Evolutionary conservation across 2,888 invertebrate genomes (phyloP).

Genomic region (Trachelus stipa): DNA sequence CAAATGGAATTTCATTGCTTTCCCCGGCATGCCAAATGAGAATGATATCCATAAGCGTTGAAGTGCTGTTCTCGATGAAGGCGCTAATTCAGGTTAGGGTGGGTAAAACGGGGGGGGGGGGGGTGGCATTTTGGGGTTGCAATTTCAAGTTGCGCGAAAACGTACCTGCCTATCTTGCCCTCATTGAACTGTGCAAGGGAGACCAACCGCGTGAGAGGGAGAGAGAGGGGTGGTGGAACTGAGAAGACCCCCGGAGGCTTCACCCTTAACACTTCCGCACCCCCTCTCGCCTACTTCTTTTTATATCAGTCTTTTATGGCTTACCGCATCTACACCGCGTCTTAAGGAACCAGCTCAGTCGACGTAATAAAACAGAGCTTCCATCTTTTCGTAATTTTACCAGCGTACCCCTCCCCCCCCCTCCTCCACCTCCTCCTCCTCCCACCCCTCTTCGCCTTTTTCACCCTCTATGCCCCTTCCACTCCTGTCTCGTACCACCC

Average conservation of each 20-base stretch:
- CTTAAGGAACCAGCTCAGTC: slow-evolving; percentile 11
- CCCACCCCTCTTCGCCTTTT: neutral
- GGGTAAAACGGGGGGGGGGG: too few relatives aligned
- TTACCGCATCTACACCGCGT: slow-evolving; percentile 10
- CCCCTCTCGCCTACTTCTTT: neutral
- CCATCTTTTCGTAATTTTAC: slow-evolving; percentile 22
- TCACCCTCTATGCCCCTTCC: neutral
- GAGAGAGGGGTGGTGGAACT: neutral
- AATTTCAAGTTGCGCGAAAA: neutral
- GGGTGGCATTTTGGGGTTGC: neutral
- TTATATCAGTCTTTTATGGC: slow-evolving; percentile 21
- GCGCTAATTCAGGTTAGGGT: neutral
- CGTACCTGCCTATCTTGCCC: neutral
- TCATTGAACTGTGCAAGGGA: neutral
- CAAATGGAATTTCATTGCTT: slow-evolving; percentile 9
- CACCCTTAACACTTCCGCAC: neutral
- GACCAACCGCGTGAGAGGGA: too few relatives aligned
- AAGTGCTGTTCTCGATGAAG: neutral
- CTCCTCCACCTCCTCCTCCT: too few relatives aligned
- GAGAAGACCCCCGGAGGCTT: neutral
- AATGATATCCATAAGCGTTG: neutral
- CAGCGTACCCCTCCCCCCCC: neutral
- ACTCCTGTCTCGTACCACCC: too few relatives aligned
- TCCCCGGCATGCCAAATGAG: neutral
- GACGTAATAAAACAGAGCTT: slow-evolving; percentile 21